Evolutionary conservation across 2,888 invertebrate species (phyloP), one percentile per base, ranked within the genome.

Genomic region (Chelonus formosanus): DNA sequence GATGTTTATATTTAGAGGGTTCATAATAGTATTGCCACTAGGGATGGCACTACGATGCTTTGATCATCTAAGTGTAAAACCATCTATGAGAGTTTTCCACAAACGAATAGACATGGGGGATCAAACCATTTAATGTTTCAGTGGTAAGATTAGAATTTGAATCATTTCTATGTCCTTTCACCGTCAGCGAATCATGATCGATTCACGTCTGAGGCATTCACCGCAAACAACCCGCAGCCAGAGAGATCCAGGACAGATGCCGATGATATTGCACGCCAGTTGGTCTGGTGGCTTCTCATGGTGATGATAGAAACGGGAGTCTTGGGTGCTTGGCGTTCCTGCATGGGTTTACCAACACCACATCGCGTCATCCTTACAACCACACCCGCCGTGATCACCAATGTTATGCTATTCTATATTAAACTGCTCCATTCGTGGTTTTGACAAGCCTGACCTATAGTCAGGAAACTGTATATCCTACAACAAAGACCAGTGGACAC

Each of bases 151-250:
- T 31, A 52, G 45, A 65, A 64, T 65, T 75, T 76, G 75, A 79
- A 77, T 78, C 76, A 77, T 78, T 71, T 63, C 71, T 69, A 73
- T 69, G 71, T 72, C 63, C 63, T 58, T 47, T 55, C 56, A 58
- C 34, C 63, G 47, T 44, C 60, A 40, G 20, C 1, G 20, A 36
- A 6, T 34, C 36, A 45, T 67, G 67, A 65, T 70, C 60, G 70
- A 69, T 68, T 56, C 59, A 53, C 32, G 61, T 69, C 74, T 71
- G 60, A 71, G 65, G 71, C 72, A 75, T 73, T 72, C 69, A 65
- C 76, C 77, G 66, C 77, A 77, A 77, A 74, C 70, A 76, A 68
- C 71, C 74, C 74, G 72, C 75, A 72, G 73, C 68, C 65, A 31
- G 50, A 36, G 31, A 48, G 50, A 60, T 67, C 67, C 67, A 65